Evolutionary conservation across 2,888 invertebrate species (phyloP), one percentile per base, ranked within the genome.

Genomic region (Alsophila aescularia): DNA sequence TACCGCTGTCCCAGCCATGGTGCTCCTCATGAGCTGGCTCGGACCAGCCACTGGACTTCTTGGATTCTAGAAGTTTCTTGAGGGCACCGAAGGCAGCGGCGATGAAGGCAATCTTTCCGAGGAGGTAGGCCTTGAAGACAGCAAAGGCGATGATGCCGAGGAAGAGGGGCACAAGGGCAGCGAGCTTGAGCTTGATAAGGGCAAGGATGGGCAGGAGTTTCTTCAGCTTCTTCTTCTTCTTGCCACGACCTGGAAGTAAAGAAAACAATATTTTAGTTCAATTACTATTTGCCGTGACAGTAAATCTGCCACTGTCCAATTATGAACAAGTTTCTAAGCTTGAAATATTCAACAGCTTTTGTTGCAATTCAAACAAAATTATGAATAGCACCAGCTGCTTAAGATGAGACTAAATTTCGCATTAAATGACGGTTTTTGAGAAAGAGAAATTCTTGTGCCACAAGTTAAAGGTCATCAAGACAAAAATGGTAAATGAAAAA

Each of bases 71-170:
- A 29, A 97, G 93, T 76, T 97, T 96, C 83, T 92, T 92, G 67
- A 92, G 57, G 0, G 86, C 91, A 56, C 96, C 94, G 62, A 96
- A 93, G 48, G 94, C 94, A 41, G 96, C 94, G 61, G 96, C 93
- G 67, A 96, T 93, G 67, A 97, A 93, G 0, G 97, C 96, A 66
- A 97, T 93, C 92, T 97, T 97, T 70, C 96, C 96, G 64, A 97
- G 93, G 53, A 96, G 90, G 77, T 96, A 93, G 7, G 96, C 96
- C 91, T 97, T 97, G 93, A 97, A 95, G 43, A 96, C 95, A 21
- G 96, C 93, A 58, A 97, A 92, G 24, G 96, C 96, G 64, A 97
- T 93, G 80, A 91, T 90, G 37, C 90, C 97, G 37, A 97, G 93
- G 73, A 95, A 94, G 63, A 97, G 84, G 2, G 96, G 96, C 61